phyloP scores from a whole-genome alignment of 2,888 invertebrate genomes.

The Trisateles emortualis region DNA sequence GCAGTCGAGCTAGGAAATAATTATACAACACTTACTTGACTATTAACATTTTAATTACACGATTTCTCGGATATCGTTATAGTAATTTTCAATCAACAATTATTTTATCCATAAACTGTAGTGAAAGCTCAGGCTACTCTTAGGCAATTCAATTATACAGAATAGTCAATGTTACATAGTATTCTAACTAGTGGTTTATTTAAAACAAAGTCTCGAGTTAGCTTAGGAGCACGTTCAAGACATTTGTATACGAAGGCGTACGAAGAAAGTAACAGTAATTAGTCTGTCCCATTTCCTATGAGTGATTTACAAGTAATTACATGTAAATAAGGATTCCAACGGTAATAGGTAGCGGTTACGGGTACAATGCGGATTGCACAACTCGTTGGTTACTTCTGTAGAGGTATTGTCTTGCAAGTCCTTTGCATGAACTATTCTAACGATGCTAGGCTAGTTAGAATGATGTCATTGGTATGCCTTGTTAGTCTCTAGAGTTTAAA shows the following conservation, averaged over 20 bases:
- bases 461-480: too few relatives aligned
- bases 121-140: not conserved
- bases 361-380: constrained; percentile 16
- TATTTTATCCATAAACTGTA: not conserved
- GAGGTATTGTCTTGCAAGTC: constrained; percentile 7
- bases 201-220: constrained; percentile 36
- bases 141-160: not conserved
- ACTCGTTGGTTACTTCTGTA: constrained; percentile 1
- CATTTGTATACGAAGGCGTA: constrained; percentile 49
- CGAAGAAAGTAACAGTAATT: constrained; percentile 51
- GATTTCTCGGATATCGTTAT: too few relatives aligned
- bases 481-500: too few relatives aligned
- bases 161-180: not conserved
- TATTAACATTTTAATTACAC: too few relatives aligned
- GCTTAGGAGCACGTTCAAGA: constrained; percentile 53
- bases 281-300: constrained; percentile 47
- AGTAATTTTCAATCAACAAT: too few relatives aligned
- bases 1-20: too few relatives aligned
- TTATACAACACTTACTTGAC: too few relatives aligned
- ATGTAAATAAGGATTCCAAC: constrained; percentile 39
- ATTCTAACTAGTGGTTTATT: constrained; percentile 26
- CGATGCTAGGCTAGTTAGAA: too few relatives aligned
- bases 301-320: constrained; percentile 47
- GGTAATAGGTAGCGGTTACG: constrained; percentile 32
- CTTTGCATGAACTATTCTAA: not conserved